These are phyloP conservation scores for Procavia capensis DNA, from an alignment of 2,113 vertebrate species.

Conservation along the genomic window DNA sequence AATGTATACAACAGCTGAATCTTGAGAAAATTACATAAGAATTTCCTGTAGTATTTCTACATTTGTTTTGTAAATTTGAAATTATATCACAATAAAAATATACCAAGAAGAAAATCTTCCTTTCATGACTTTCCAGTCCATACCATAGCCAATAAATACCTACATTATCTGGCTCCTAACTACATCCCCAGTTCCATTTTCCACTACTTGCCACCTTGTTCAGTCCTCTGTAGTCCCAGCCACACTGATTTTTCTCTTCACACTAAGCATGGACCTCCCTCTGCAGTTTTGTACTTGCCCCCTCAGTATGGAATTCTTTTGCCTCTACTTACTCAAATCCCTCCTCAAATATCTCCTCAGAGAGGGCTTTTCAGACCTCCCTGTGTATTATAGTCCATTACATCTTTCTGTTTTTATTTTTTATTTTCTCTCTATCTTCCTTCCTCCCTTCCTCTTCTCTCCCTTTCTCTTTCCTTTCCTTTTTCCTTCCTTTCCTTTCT, in stretches of 20 bases:
- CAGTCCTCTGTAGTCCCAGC: neutral
- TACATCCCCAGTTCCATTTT: neutral
- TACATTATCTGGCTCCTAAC: neutral
- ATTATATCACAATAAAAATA: too few species aligned
- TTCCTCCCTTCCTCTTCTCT: too few species aligned
- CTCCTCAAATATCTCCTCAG: too few species aligned
- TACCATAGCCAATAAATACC: neutral
- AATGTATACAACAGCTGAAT: neutral
- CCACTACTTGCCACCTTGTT: neutral
- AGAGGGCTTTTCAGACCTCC: neutral
- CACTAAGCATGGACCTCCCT: neutral
- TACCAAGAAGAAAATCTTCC: neutral
- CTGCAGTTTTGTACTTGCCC: neutral
- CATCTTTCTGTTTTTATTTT: too few species aligned
- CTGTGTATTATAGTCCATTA: neutral
- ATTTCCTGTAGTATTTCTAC: neutral
- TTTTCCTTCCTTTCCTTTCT: too few species aligned
- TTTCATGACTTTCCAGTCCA: neutral
- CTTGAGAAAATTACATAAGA: neutral
- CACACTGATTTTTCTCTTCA: neutral
- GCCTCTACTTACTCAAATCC: neutral
- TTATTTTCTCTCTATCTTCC: too few species aligned
- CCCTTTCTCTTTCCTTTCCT: too few species aligned
- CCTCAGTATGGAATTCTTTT: neutral
- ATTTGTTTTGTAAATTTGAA: neutral